Percentiles rank a stretch among this genome's conserved stretches.
phyloP scores from a whole-genome alignment of 2,888 invertebrate species.

The Plebejus argus region DNA sequence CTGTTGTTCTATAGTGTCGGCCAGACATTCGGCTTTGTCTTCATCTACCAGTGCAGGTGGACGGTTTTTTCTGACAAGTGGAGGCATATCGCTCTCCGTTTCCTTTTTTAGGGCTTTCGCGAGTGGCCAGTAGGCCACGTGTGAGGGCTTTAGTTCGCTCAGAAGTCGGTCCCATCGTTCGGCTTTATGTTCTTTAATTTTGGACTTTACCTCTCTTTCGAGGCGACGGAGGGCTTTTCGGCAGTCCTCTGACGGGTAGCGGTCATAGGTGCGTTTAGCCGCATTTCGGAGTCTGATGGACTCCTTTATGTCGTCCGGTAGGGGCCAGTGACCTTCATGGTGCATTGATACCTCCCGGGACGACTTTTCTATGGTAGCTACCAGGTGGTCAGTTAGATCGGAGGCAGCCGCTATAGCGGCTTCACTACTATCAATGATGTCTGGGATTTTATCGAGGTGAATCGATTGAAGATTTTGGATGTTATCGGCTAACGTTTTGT shows the following conservation, averaged over 20 bases:
- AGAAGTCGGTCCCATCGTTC: too few species aligned
- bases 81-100: neutral
- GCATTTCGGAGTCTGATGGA: neutral
- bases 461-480: neutral
- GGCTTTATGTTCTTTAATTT: too few species aligned
- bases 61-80: neutral
- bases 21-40: conserved; percentile 35
- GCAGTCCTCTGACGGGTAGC: neutral
- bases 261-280: neutral
- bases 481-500: neutral
- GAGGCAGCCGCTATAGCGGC: neutral
- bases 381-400: neutral
- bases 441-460: conserved; percentile 1
- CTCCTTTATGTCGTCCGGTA: conserved; percentile 14
- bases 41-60: conserved; percentile 1
- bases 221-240: neutral
- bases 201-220: too few species aligned
- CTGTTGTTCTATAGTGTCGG: conserved; percentile 35
- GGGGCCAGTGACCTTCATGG: neutral
- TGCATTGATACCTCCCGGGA: neutral
- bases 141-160: too few species aligned
- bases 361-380: neutral
- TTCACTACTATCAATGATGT: neutral
- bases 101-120: neutral
- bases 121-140: too few species aligned